Conservation (phyloP, 2,113 vertebrate species). For the Litocranius walleri region DNA sequence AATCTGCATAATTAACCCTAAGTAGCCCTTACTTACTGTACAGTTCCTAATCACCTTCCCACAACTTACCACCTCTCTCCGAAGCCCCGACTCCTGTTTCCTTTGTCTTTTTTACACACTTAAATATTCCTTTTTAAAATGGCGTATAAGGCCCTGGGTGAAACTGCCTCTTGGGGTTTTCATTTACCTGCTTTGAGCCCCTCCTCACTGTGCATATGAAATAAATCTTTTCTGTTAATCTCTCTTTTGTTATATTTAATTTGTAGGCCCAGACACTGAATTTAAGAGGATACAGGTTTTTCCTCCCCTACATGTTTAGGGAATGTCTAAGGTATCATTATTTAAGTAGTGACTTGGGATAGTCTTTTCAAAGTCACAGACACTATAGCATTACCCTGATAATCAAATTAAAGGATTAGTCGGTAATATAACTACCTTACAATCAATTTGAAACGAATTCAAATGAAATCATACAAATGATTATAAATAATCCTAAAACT, state of each 20-base stretch:
- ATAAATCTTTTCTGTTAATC: not conserved
- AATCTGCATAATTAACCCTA: not conserved
- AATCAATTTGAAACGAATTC: not conserved
- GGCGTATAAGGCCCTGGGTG: not conserved
- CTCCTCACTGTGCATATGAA: not conserved
- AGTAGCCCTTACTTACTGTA: not conserved
- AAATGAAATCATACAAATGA: not conserved
- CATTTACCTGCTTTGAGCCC: not conserved
- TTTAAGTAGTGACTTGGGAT: not conserved
- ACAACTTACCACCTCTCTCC: not conserved
- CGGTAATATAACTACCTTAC: not conserved
- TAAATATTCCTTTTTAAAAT: not conserved
- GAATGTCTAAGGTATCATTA: conserved; percentile 37
- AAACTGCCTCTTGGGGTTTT: not conserved
- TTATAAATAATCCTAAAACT: conserved; percentile 44
- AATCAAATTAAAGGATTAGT: conserved; percentile 43
- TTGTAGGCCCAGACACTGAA: not conserved
- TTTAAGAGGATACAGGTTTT: not conserved
- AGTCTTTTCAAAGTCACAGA: not conserved
- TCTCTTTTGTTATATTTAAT: not conserved
- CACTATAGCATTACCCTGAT: conserved; percentile 39
- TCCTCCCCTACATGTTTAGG: not conserved
- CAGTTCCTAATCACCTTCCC: not conserved
- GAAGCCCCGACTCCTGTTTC: not conserved
- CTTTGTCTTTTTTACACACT: not conserved